Percentiles rank a stretch among this genome's conserved stretches.
phyloP scores from a whole-genome alignment of 2,113 vertebrate genomes.

The Melanostigma gelatinosum region DNA sequence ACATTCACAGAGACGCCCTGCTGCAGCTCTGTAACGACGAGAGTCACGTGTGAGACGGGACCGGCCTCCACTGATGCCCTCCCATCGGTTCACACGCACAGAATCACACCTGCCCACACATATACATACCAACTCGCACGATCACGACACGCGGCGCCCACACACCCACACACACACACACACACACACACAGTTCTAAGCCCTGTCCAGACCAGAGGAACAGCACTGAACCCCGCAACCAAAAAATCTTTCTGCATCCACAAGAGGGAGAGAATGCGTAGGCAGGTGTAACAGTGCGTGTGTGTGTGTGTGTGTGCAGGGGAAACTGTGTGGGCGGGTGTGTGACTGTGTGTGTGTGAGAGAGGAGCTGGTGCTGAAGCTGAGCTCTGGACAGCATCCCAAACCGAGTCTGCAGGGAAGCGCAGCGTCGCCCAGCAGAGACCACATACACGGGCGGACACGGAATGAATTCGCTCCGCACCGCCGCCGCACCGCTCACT shows the following conservation, averaged over 20 bases:
- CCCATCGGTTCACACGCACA: neutral
- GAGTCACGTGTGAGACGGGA: slow-evolving; percentile 13
- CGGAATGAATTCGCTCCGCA: neutral
- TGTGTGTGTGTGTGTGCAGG: slow-evolving; percentile 17
- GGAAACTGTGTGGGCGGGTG: slow-evolving; percentile 44
- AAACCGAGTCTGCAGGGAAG: slow-evolving; percentile 54
- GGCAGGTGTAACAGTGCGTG: slow-evolving; percentile 47
- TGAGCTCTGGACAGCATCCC: slow-evolving; percentile 61
- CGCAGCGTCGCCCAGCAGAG: slow-evolving; percentile 44
- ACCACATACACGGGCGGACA: slow-evolving; percentile 43
- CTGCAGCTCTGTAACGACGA: slow-evolving; percentile 20
- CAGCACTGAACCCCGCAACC: slow-evolving; percentile 23
- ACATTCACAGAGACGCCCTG: neutral
- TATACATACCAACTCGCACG: slow-evolving; percentile 64
- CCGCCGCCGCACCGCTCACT: slow-evolving; percentile 4
- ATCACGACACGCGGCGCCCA: slow-evolving; percentile 55
- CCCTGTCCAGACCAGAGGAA: slow-evolving; percentile 50
- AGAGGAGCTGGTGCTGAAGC: slow-evolving; percentile 56
- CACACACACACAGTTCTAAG: slow-evolving; percentile 7
- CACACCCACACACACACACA: slow-evolving; percentile 48
- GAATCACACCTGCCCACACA: slow-evolving; percentile 70
- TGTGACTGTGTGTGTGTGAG: slow-evolving; percentile 12
- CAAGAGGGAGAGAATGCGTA: slow-evolving; percentile 39
- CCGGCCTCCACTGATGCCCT: slow-evolving; percentile 42
- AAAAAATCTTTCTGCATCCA: slow-evolving; percentile 17